A percentile compares a stretch with the other conserved stretches of the same genome.
Evolutionary conservation across 2,888 invertebrate species (phyloP).

Genomic region (Drosophila emarginata): DNA sequence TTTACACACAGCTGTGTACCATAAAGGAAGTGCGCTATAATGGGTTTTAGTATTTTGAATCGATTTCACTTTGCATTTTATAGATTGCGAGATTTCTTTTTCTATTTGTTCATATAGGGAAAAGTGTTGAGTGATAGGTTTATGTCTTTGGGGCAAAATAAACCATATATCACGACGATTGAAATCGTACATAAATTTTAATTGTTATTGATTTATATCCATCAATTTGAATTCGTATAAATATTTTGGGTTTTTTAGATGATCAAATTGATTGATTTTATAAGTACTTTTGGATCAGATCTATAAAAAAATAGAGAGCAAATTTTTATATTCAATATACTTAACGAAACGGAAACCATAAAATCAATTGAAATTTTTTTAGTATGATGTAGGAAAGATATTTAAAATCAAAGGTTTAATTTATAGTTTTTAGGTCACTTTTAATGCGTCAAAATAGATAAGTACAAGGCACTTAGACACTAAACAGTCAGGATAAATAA

Average conservation of each 20-base stretch:
- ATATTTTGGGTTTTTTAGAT: background rate
- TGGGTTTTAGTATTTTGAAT: conserved; percentile 40
- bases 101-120: background rate
- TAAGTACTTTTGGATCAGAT: background rate
- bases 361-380: no score
- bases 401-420: no score
- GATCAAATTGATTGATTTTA: background rate
- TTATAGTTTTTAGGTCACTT: no score
- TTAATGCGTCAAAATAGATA: no score
- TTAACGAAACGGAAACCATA: no score
- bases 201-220: conserved; percentile 50
- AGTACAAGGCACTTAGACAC: no score
- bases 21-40: conserved; percentile 65
- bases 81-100: conserved; percentile 20
- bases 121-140: conserved; percentile 56
- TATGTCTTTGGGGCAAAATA: conserved; percentile 58
- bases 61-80: conserved; percentile 43
- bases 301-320: background rate
- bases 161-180: conserved; percentile 54
- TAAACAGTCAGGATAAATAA: no score
- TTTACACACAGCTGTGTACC: conserved; percentile 59
- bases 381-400: no score
- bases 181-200: conserved; percentile 37
- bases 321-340: background rate
- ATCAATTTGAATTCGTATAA: conserved; percentile 32